Evolutionary conservation across 2,113 vertebrate genomes (phyloP), one percentile per base, ranked within the genome.

Genomic region (Gymnorhina tibicen): DNA sequence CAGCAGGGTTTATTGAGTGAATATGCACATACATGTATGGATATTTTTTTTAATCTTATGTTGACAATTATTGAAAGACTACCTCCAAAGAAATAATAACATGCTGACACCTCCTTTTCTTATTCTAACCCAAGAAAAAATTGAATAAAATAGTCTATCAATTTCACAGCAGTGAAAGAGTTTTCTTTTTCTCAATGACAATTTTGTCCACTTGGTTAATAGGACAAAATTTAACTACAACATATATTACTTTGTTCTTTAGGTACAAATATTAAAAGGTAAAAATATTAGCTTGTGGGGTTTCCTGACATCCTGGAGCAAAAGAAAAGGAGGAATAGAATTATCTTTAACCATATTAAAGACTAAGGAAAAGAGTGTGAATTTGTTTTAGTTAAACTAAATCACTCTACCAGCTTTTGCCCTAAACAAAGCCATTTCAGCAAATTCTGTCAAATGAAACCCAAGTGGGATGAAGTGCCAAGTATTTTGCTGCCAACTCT

Each of bases 401-500:
- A 83, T 76, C 53, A 81, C 46, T 89, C 74, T 77, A 89, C 22
- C 22, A 87, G 59, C 53, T 95, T 87, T 70, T 87, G 72, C 53
- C 70, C 47, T 89, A 90, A 96, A 97, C 83, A 97, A 93, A 95
- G 69, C 84, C 91, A 92, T 93, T 63, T 80, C 87, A 93, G 53
- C 69, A 92, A 94, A 91, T 97, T 96, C 60, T 58, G 68, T 82
- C 90, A 95, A 96, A 97, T 96, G 93, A 97, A 96, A 91, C 79
- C 79, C 67, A 91, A 94, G 89, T 85, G 82, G 77, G 72, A 93
- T 92, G 88, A 91, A 95, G 15, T 95, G 93, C 96, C 95, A 96
- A 90, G 76, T 62, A 73, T 95, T 97, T 97, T 87, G 37, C 83
- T 97, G 96, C 96, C 97, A 98, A 84, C 55, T 96, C 47, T 85